Base-by-base conservation (phyloP, 2,113 vertebrate species). In the Calidris pugnax region DNA sequence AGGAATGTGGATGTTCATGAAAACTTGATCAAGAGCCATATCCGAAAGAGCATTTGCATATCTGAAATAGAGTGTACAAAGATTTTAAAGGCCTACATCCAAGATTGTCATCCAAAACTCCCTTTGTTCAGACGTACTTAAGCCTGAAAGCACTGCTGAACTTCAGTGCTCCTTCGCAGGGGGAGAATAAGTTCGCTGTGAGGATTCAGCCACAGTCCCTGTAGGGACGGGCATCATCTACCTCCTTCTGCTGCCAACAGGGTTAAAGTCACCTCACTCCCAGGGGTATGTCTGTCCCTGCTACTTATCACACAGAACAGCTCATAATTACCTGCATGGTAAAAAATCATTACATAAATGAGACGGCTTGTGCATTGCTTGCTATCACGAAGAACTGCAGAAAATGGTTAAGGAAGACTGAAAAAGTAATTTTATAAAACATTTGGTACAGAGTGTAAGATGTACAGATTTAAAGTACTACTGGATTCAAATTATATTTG, bases 21-120 rank as follows among this genome's bases (percentile, higher is more conserved):
- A 97, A 97, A 95, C 86, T 95, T 96, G 92, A 97, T 95, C 92
- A 97, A 95, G 94, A 95, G 77, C 84, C 94, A 95, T 85, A 93
- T 85, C 95, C 80, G 53, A 95, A 96, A 68, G 71, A 85, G 19
- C 85, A 96, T 93, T 97, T 94, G 92, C 94, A 94, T 96, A 95
- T 96, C 94, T 97, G 69, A 97, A 95, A 92, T 84, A 82, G 80
- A 85, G 93, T 92, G 86, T 24, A 91, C 86, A 73, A 93, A 92
- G 91, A 96, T 97, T 97, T 93, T 95, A 66, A 94, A 93, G 92
- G 89, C 96, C 93, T 57, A 30, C 81, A 73, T 94, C 89, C 93
- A 91, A 94, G 91, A 94, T 19, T 94, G 78, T 66, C 78, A 89
- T 91, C 95, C 85, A 74, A 67, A 95, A 89, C 72, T 67, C 83